Base-by-base conservation (phyloP, 2,888 invertebrate species). In the Habrosyne pyritoides region DNA sequence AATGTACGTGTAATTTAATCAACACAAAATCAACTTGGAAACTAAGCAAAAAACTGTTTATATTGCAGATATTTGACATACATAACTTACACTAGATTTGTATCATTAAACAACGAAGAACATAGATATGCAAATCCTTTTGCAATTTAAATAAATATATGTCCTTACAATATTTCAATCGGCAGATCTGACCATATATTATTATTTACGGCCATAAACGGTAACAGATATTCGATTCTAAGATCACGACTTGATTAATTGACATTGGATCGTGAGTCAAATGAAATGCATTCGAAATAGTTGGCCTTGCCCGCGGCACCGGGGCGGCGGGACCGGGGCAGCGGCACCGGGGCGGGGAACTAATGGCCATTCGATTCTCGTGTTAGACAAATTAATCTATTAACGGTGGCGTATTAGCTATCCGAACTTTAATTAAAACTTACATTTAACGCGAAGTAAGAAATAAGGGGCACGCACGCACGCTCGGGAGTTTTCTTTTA, bases 281-380 rank as follows among this genome's bases (percentile, higher is more conserved):
- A 42, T 42, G 42, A 42, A 42, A 42, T 42, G 42, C 18, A 42
- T 42, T 42, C 42, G n/a, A 42, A 36, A 42, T 42, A 42, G 42
- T 42, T 42, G 42, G 18, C 42, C 42, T 42, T 42, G 42, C 18
- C 8, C 24, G 24, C 24, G 3, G n/a, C n/a, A n/a, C n/a, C n/a
- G n/a, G n/a, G n/a, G n/a, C n/a, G n/a, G n/a, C n/a, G n/a, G n/a
- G n/a, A n/a, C n/a, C n/a, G n/a, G n/a, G n/a, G n/a, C n/a, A n/a
- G n/a, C n/a, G n/a, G n/a, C n/a, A n/a, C n/a, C n/a, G n/a, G n/a
- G n/a, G n/a, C 24, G 24, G 7, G 12, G 3, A 36, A 12, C 42
- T 42, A 42, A 18, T 18, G 42, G 7, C 42, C 8, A 18, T 18
- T 18, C 14, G 18, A 42, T 18, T 42, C 5, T 42, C 42, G 42